Conservation (phyloP, 2,113 vertebrate species). For the Verasper variegatus region DNA sequence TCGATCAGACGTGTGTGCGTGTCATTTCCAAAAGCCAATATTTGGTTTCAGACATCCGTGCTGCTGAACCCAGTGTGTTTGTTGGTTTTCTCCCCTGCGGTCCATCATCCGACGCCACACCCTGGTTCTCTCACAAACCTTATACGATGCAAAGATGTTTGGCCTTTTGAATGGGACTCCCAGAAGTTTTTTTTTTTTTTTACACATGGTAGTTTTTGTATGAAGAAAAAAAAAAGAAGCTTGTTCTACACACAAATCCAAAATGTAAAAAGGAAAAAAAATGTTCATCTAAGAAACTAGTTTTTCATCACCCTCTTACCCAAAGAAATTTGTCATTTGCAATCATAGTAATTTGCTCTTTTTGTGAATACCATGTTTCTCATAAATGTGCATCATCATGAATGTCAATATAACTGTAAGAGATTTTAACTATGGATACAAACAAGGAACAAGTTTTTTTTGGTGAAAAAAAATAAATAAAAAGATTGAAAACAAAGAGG, state of each 20-base stretch:
- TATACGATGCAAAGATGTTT: conserved; percentile 65
- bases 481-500: conserved; percentile 66
- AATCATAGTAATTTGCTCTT: conserved; percentile 83
- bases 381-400: conserved; percentile 85
- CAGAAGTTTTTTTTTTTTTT: conserved; percentile 37
- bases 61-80: conserved; percentile 52
- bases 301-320: conserved; percentile 84
- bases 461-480: conserved; percentile 64
- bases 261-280: conserved; percentile 70
- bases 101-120: conserved; percentile 29
- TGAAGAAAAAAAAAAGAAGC: conserved; percentile 67
- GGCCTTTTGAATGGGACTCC: conserved; percentile 77
- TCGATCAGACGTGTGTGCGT: conserved; percentile 43
- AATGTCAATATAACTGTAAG: conserved; percentile 90
- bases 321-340: conserved; percentile 87
- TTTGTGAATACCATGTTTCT: conserved; percentile 82
- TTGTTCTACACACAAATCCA: conserved; percentile 83
- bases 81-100: conserved; percentile 26
- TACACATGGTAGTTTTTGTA: conserved; percentile 78
- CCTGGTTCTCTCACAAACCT: conserved; percentile 49
- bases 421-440: conserved; percentile 85
- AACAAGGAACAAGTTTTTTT: conserved; percentile 80
- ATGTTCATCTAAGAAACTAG: conserved; percentile 59
- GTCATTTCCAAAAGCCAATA: conserved; percentile 60
- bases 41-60: conserved; percentile 59